These are phyloP conservation scores for Neogobius melanostomus DNA, from an alignment of 2,113 vertebrate genomes.

Conservation along the genomic window DNA sequence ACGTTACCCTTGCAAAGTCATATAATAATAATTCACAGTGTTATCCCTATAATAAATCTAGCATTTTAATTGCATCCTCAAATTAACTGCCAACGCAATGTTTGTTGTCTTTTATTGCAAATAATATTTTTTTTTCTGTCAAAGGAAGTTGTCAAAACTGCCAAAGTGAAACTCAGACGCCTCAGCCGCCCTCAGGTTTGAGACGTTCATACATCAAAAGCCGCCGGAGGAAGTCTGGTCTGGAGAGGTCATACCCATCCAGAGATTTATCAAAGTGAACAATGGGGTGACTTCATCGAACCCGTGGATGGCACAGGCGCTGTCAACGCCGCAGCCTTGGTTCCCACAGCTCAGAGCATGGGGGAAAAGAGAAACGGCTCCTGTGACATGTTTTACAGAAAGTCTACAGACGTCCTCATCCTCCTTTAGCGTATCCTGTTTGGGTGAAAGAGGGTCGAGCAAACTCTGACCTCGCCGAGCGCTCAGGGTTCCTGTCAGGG, in stretches of 20 bases:
- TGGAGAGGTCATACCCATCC: constrained; percentile 46
- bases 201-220: constrained; percentile 67
- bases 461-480: constrained; percentile 60
- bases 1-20: too few relatives aligned
- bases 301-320: constrained; percentile 41
- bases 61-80: not conserved
- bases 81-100: not conserved
- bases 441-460: constrained; percentile 42
- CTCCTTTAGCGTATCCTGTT: constrained; percentile 73
- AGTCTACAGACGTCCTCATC: constrained; percentile 60
- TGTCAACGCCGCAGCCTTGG: constrained; percentile 69
- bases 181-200: constrained; percentile 27
- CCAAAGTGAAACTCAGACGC: constrained; percentile 32
- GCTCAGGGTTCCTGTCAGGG: constrained; percentile 67
- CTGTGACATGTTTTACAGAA: constrained; percentile 67
- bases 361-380: constrained; percentile 54
- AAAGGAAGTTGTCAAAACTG: constrained; percentile 41
- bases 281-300: constrained; percentile 70
- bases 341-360: constrained; percentile 67
- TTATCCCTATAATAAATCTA: too few relatives aligned
- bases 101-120: not conserved
- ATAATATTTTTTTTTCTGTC: constrained; percentile 6
- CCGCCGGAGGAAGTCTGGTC: constrained; percentile 50
- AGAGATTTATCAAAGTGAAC: constrained; percentile 68
- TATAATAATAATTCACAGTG: too few relatives aligned